phyloP scores from a whole-genome alignment of 2,888 invertebrate genomes.

The Orthosia gracilis region DNA sequence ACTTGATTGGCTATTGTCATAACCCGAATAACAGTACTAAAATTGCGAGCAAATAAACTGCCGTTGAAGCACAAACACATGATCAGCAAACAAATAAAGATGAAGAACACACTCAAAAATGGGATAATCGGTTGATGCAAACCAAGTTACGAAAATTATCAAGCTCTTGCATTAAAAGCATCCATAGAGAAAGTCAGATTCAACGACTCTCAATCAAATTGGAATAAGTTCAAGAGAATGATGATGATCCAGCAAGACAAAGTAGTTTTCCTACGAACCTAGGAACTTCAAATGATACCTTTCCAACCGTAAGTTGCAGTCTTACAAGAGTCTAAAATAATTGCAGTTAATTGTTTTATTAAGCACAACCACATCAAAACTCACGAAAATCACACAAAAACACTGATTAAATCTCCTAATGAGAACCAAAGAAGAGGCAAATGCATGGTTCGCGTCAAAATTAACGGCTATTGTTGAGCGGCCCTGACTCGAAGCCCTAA shows the following conservation, averaged over 20 bases:
- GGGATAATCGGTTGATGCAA: background rate
- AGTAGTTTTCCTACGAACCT: too few species aligned
- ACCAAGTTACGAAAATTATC: background rate
- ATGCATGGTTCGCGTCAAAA: conserved; percentile 68
- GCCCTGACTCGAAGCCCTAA: conserved; percentile 72
- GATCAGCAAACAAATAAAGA: conserved; percentile 25
- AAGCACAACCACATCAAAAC: conserved; percentile 26
- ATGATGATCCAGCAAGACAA: too few species aligned
- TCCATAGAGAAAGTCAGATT: too few species aligned
- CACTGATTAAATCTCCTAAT: conserved; percentile 52
- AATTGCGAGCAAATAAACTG: conserved; percentile 5
- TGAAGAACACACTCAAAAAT: conserved; percentile 9
- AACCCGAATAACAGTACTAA: conserved; percentile 15
- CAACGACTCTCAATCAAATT: too few species aligned
- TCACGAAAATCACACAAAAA: conserved; percentile 43
- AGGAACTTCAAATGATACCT: too few species aligned
- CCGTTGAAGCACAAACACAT: conserved; percentile 11
- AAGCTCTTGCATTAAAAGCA: too few species aligned
- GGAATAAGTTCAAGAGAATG: too few species aligned
- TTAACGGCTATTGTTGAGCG: conserved; percentile 77
- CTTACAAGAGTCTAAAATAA: background rate
- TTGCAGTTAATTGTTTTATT: conserved; percentile 23
- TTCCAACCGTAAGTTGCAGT: background rate
- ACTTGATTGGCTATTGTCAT: conserved; percentile 7
- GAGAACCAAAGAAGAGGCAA: conserved; percentile 57